Conservation (phyloP, 2,888 invertebrate genomes). For the Sisyra nigra region DNA sequence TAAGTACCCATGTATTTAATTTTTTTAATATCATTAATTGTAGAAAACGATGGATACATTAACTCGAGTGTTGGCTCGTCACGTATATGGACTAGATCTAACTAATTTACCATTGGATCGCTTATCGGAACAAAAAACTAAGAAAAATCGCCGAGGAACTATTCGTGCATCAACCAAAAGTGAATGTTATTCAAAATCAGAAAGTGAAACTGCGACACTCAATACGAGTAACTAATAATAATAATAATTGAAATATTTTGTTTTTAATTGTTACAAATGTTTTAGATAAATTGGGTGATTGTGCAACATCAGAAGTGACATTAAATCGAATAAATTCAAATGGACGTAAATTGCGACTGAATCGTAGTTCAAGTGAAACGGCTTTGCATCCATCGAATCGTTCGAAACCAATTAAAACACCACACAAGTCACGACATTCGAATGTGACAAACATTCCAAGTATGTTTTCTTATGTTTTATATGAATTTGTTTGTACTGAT, state of each 20-base stretch:
- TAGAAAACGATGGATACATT: slow-evolving; percentile 94
- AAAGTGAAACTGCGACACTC: slow-evolving; percentile 2
- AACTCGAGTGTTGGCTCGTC: slow-evolving; percentile 84
- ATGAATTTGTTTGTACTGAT: neutral
- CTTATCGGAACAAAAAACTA: slow-evolving; percentile 61
- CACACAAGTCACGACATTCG: neutral
- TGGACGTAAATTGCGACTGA: slow-evolving; percentile 11
- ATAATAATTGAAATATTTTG: too few species aligned
- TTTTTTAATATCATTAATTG: slow-evolving; percentile 12
- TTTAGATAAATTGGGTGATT: slow-evolving; percentile 16
- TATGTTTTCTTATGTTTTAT: neutral
- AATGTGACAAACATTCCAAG: slow-evolving; percentile 6
- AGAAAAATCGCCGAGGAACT: slow-evolving; percentile 36
- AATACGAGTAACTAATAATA: neutral
- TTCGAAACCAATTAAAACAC: slow-evolving; percentile 1
- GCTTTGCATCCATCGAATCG: slow-evolving; percentile 21
- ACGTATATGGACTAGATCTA: slow-evolving; percentile 88
- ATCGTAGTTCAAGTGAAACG: slow-evolving; percentile 39
- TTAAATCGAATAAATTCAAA: slow-evolving; percentile 3
- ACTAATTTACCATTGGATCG: slow-evolving; percentile 70
- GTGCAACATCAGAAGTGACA: slow-evolving; percentile 21
- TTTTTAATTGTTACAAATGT: neutral
- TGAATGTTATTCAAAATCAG: neutral
- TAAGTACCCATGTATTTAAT: too few species aligned
- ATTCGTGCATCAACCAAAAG: slow-evolving; percentile 3